These are phyloP conservation scores for Grapholita molesta DNA, from an alignment of 1,140 invertebrate genomes.

Conservation along the genomic window DNA sequence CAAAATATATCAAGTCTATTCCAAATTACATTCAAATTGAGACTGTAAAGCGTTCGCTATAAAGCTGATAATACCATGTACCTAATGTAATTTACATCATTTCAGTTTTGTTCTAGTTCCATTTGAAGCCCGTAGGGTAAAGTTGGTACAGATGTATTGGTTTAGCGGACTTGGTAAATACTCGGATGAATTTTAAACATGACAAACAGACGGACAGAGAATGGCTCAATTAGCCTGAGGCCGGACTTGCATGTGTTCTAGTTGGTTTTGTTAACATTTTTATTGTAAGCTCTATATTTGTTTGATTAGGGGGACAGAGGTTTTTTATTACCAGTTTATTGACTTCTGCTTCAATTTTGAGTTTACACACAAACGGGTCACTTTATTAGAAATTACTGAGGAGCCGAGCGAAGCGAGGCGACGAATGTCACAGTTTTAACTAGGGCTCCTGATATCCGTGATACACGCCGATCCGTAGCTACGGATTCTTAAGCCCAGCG, in stretches of 20 bases:
- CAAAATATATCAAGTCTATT: not conserved
- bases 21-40: not conserved
- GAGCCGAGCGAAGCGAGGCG: too few species aligned
- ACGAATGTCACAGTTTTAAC: too few species aligned
- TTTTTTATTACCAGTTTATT: not conserved
- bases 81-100: not conserved
- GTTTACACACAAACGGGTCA: too few species aligned
- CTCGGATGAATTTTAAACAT: slow-evolving; percentile 46
- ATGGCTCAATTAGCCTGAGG: slow-evolving; percentile 52
- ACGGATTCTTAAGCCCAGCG: too few species aligned
- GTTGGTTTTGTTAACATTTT: slow-evolving; percentile 8
- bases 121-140: not conserved
- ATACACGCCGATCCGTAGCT: too few species aligned
- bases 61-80: not conserved
- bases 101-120: not conserved
- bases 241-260: slow-evolving; percentile 31
- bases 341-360: not conserved
- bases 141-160: slow-evolving; percentile 36
- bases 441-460: too few species aligned
- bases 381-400: too few species aligned
- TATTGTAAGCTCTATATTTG: slow-evolving; percentile 19
- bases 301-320: not conserved
- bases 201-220: slow-evolving; percentile 37
- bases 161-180: slow-evolving; percentile 39
- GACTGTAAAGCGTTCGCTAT: not conserved